Conservation (phyloP, 2,888 invertebrate genomes). For the Megaustenia siamemsis region DNA sequence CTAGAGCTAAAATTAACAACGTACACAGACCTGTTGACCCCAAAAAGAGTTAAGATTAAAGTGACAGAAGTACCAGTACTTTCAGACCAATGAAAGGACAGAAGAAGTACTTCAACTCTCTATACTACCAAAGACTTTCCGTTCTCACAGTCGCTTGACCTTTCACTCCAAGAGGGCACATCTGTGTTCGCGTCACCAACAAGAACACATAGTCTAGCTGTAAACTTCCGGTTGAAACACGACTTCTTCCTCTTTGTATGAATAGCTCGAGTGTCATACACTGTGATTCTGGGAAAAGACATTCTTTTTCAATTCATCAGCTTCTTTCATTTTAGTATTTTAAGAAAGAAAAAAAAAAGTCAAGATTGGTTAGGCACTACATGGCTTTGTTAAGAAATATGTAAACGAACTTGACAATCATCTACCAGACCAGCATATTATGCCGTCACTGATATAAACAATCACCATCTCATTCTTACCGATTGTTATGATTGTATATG, state of each 20-base stretch:
- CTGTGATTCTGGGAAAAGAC: not conserved
- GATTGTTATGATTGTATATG: too few relatives aligned
- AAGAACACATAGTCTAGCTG: not conserved
- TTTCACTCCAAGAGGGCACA: too few relatives aligned
- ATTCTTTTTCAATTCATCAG: slow-evolving; percentile 6
- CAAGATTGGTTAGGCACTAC: not conserved
- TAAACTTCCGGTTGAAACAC: not conserved
- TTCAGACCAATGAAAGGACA: not conserved
- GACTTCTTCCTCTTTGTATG: slow-evolving; percentile 1
- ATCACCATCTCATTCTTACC: too few relatives aligned
- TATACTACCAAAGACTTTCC: not conserved
- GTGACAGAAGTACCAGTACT: not conserved
- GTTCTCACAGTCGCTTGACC: not conserved
- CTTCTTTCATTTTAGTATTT: not conserved
- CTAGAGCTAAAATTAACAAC: too few relatives aligned
- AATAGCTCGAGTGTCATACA: not conserved
- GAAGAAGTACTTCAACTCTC: not conserved
- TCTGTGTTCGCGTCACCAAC: not conserved
- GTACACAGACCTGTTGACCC: not conserved
- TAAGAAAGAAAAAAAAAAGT: too few relatives aligned
- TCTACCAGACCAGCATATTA: too few relatives aligned
- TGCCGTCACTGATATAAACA: too few relatives aligned
- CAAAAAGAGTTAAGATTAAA: not conserved
- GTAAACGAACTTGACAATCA: too few relatives aligned
- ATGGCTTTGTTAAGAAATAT: not conserved